Evolutionary conservation across 2,113 vertebrate species (phyloP).

Genomic region (Nicator chloris): DNA sequence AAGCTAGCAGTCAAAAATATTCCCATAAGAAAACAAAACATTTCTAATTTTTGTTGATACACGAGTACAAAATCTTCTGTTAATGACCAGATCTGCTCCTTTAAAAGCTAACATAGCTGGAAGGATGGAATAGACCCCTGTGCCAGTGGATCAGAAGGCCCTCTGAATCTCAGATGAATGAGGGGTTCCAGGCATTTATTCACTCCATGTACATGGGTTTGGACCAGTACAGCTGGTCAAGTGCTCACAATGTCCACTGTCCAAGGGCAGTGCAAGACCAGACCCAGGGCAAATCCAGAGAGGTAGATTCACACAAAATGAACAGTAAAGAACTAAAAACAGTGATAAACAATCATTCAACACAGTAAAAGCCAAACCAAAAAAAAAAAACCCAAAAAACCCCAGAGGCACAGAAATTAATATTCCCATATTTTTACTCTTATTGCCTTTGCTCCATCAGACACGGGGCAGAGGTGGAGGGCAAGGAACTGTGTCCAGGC

Average conservation of each 20-base stretch:
- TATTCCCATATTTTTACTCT: neutral
- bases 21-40: neutral
- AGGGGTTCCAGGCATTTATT: neutral
- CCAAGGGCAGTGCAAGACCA: neutral
- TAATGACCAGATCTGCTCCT: neutral
- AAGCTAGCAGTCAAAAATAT: neutral
- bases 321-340: neutral
- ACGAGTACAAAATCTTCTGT: neutral
- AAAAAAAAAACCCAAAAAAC: no score
- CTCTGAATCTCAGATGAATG: neutral
- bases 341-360: neutral
- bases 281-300: neutral
- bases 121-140: neutral
- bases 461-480: neutral
- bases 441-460: neutral
- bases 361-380: neutral
- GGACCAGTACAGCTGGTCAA: neutral
- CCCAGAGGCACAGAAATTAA: neutral
- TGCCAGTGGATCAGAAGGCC: neutral
- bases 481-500: rapidly evolving
- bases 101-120: neutral
- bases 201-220: rapidly evolving
- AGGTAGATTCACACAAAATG: neutral
- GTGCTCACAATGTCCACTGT: neutral
- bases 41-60: neutral